Base-by-base conservation (phyloP, 2,888 invertebrate genomes). In the Hypena proboscidalis region DNA sequence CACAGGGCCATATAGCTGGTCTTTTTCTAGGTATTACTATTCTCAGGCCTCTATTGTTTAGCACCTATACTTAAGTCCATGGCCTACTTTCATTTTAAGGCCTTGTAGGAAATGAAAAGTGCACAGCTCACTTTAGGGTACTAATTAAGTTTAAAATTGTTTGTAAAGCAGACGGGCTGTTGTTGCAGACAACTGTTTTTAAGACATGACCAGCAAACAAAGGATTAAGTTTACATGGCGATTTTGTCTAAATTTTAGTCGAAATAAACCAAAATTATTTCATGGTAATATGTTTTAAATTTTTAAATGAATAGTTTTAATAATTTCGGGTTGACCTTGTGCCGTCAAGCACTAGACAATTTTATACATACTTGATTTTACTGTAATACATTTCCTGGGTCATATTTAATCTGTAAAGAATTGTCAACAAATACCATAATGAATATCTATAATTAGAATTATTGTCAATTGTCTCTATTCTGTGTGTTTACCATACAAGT, bases 71-170 rank as follows among this genome's bases (percentile, higher is more conserved):
- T 37, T 53, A 25, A 45, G 35, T 42, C 21, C 37, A 52, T 34
- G 60, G 59, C 60, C 59, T 58, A 62, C 36, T 34, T 14, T 30
- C 22, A 31, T 35, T 29, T 35, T 30, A 44, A 32, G 49, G 53
- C 43, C 40, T 44, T 44, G 30, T 47, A 52, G 43, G 4, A 20
- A 40, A 31, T 31, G 30, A 29, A 14, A 26, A 32, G 19, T 42
- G 39, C 45, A 57, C 44, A 27, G 19, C 23, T 39, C 49, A 53
- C 46, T 38, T 23, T 54, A 62, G 44, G n/a, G 50, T 44, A 62
- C 58, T 53, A 53, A 53, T 40, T 48, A 41, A 50, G 46, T 33
- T 37, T 17, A 17, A 15, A 34, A 58, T 19, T 11, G 10, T 20
- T 42, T 13, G 27, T 37, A 17, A 35, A 29, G 29, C 41, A 45